Evolutionary conservation across 1,140 invertebrate species (phyloP), one percentile per base, ranked within the genome.

Genomic region (Drosophila virilis): DNA sequence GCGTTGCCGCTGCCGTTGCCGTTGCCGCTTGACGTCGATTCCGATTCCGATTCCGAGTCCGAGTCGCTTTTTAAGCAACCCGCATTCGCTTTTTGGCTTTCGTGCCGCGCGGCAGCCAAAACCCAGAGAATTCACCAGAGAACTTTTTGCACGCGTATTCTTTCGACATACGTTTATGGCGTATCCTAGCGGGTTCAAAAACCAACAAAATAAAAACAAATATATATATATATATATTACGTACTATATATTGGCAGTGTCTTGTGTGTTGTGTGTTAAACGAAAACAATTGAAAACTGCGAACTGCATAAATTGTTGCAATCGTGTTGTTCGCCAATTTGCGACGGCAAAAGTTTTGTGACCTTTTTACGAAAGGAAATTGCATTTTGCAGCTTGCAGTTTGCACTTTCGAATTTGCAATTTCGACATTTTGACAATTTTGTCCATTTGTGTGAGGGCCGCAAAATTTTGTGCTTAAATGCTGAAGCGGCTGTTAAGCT

Each of bases 21-120:
- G 78, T 54, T 78, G 80, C 51, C 58, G 69, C 35, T 48, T 32
- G 54, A 61, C 45, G 70, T 65, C 46, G 70, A 42, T 54, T 33
- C 45, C 60, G 70, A 67, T 70, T 48, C 22, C 43, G 35, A 60
- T 13, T 62, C 32, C 46, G 51, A 69, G 33, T 77, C 13, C 61
- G 75, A 82, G 85, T 77, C 78, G 83, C 83, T 83, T 86, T 90
- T 88, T 91, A 78, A 83, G 89, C 84, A 79, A 74, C 74, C 83
- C 83, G 80, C 89, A 91, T 91, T 91, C 89, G 89, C 78, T 69
- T 69, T 91, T 91, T 76, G 88, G 89, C 89, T 85, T 89, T 89
- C 80, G 85, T 89, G 83, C 81, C 75, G 89, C 85, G 79, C 89
- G 89, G 89, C 65, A 68, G 65, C 78, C 65, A 84, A 61, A 79